Base-by-base conservation (phyloP, 2,888 invertebrate genomes). In the Cephus runcator region DNA sequence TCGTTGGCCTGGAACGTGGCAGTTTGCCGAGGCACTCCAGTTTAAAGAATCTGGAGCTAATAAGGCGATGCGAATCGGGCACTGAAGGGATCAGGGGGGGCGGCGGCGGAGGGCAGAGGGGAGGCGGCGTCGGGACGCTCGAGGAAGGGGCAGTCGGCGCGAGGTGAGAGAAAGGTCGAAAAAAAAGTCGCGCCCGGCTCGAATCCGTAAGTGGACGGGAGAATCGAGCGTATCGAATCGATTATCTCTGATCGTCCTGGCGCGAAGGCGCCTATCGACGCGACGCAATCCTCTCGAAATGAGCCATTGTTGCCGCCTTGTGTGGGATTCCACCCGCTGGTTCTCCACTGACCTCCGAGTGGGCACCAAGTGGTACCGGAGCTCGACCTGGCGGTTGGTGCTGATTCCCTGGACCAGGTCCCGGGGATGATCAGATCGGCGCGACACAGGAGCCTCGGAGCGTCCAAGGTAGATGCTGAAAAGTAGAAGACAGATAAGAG, bases 121-220 rank as follows among this genome's bases (percentile, higher is more conserved):
- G n/a, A n/a, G 34, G 30, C 9, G 56, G 56, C 56, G 56, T 56
- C 56, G 56, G 56, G 34, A 34, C 74, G 74, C 74, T 33, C 74
- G 74, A 74, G 34, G 74, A 36, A 34, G 71, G 12, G 34, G 71
- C 71, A 15, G 71, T 34, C 34, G 71, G 71, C 12, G 56, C 71
- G 23, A 74, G 33, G 74, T 35, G 74, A 35, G 74, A 31, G 74
- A 35, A 30, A 74, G 35, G 74, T 74, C 74, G 81, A 79, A 81
- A 82, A 81, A 82, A 84, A 82, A 83, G 82, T 79, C 34, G 77
- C 77, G 82, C 78, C 87, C 86, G 87, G 81, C 83, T 84, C 88
- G 87, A 88, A 88, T 88, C 83, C 84, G 80, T 88, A 88, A 88
- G 88, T 88, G 88, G 88, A 86, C 84, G 87, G 80, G 84, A 87